These are phyloP conservation scores for Nephrotoma guestfalica DNA, from an alignment of 2,888 invertebrate species.

Conservation along the genomic window DNA sequence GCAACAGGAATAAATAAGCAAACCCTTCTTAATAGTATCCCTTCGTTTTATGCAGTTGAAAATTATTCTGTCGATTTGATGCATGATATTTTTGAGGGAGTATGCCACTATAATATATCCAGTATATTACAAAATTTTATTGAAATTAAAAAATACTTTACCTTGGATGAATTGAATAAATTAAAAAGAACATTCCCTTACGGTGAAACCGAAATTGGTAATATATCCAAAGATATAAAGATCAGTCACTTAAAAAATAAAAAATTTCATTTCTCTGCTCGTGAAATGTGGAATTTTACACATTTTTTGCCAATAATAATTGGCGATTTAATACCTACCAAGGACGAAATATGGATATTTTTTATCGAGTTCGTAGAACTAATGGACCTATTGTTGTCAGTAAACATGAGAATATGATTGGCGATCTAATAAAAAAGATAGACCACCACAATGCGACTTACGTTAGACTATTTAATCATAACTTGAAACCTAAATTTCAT, in stretches of 20 bases:
- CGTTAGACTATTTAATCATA: conserved; percentile 5
- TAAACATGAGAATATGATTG: background rate
- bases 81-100: background rate
- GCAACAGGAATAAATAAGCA: background rate
- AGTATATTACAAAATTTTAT: background rate
- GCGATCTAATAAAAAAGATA: background rate
- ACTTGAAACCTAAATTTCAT: conserved; percentile 9
- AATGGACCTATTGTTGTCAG: background rate
- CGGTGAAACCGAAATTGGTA: background rate
- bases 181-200: background rate
- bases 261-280: background rate
- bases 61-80: background rate
- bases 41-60: background rate
- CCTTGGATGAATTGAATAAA: background rate
- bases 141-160: background rate
- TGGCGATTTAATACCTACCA: background rate
- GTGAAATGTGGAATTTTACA: background rate
- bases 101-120: background rate
- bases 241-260: background rate
- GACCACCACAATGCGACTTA: conserved; percentile 7
- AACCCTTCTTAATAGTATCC: background rate
- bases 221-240: background rate
- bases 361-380: background rate
- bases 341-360: background rate
- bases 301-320: background rate